These are phyloP conservation scores for Hystrix brachyura DNA, from an alignment of 2,113 vertebrate species.

Conservation along the genomic window DNA sequence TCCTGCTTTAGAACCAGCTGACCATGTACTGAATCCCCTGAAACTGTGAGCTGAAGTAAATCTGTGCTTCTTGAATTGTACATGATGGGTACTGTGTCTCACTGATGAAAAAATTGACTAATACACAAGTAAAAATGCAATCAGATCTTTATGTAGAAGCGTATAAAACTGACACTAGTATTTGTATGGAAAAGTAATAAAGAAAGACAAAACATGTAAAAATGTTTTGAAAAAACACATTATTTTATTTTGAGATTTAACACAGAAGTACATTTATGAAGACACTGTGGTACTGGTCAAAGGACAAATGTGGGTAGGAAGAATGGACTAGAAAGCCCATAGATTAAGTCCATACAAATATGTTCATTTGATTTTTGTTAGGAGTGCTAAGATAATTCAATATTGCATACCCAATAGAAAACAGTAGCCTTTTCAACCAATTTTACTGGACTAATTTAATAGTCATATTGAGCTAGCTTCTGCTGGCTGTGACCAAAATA, in stretches of 20 bases:
- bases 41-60: too few species aligned
- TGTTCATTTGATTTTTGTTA: neutral
- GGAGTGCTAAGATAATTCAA: neutral
- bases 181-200: neutral
- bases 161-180: neutral
- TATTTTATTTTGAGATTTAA: neutral
- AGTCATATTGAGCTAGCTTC: neutral
- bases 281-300: neutral
- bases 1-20: too few species aligned
- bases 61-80: too few species aligned
- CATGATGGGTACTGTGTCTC: neutral
- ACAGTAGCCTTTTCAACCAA: neutral
- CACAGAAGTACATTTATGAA: neutral
- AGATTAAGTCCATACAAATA: neutral
- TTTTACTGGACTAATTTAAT: neutral
- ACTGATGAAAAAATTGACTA: neutral
- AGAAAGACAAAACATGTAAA: neutral
- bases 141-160: neutral
- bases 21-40: too few species aligned
- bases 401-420: neutral
- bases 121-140: neutral
- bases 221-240: neutral
- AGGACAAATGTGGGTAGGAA: neutral
- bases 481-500: neutral
- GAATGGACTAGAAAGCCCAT: neutral